Base-by-base conservation (phyloP, 2,797 vertebrate genomes). In the Ataeniobius toweri region DNA sequence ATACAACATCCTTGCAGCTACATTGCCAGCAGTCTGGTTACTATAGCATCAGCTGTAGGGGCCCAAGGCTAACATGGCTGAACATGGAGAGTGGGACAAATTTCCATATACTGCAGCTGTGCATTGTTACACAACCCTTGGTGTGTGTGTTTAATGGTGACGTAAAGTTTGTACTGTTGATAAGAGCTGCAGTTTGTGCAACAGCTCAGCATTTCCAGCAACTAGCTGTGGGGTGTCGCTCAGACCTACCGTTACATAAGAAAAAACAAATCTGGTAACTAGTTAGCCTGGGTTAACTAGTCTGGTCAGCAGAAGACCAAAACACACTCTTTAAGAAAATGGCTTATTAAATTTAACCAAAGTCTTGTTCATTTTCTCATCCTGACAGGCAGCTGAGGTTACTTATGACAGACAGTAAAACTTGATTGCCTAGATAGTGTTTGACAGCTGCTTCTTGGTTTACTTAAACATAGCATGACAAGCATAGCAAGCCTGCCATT, bases 91-190 rank as follows among this genome's bases (percentile, higher is more conserved):
- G 83, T 83, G 69, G 85, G 82, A 83, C 41, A 86, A 81, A 71
- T 67, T 56, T 44, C 55, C 36, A 51, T 73, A 78, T 77, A 69
- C 61, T 82, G 85, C 76, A 74, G 55, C 85, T 87, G 88, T n/a
- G 71, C 56, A 50, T 68, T 72, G 71, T 91, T 91, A 84, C 53
- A 80, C 88, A 92, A 92, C 67, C 12, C 1, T 59, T 48, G 1
- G 26, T 77, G 69, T 75, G 75, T 71, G 41, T 76, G 55, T 72
- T 55, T 79, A 82, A 84, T 81, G 67, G 78, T 78, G 81, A 71
- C 80, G 67, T 89, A 87, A 88, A 91, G 90, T 91, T 91, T 92
- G 91, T 84, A 80, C 89, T 74, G 73, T 79, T 90, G 91, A 94
- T 94, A 92, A 94, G 83, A 78, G 76, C 28, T 48, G 53, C 69